phyloP scores from a whole-genome alignment of 2,797 vertebrate genomes.

The Hypotaenidia okinawae region DNA sequence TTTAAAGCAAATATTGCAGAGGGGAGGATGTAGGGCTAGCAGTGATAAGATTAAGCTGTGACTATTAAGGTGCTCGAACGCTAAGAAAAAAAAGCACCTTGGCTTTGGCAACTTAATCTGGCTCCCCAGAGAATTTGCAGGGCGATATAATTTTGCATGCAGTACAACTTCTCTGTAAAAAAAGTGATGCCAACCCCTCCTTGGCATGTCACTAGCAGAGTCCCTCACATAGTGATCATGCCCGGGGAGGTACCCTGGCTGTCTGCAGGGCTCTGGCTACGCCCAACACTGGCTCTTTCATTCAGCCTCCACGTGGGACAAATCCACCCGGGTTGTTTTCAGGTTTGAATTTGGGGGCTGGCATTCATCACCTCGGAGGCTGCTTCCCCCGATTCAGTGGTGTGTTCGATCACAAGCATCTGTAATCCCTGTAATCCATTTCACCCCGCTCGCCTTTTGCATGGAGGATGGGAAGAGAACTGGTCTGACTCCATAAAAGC shows the following conservation, averaged over 20 bases:
- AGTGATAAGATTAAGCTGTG: neutral
- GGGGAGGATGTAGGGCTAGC: neutral
- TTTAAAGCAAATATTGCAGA: neutral
- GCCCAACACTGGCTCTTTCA: neutral
- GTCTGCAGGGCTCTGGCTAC: accelerated
- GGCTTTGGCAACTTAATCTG: neutral
- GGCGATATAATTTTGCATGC: neutral
- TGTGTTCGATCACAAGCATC: neutral
- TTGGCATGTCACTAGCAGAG: neutral
- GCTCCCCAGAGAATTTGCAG: neutral
- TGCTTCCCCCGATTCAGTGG: neutral
- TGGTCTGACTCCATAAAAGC: neutral
- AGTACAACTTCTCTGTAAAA: neutral
- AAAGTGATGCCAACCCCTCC: accelerated
- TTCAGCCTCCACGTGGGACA: neutral
- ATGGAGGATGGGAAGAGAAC: conserved; percentile 1
- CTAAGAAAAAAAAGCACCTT: neutral
- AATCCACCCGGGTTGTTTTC: neutral
- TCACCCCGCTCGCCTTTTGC: neutral
- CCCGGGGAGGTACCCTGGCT: neutral
- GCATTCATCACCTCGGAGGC: conserved; percentile 34
- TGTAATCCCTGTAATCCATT: conserved; percentile 44
- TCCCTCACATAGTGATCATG: neutral
- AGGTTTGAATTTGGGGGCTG: neutral
- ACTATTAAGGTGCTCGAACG: neutral